Evolutionary conservation across 2,888 invertebrate genomes (phyloP), one percentile per base, ranked within the genome.

Genomic region (Philhelius pedissequus): DNA sequence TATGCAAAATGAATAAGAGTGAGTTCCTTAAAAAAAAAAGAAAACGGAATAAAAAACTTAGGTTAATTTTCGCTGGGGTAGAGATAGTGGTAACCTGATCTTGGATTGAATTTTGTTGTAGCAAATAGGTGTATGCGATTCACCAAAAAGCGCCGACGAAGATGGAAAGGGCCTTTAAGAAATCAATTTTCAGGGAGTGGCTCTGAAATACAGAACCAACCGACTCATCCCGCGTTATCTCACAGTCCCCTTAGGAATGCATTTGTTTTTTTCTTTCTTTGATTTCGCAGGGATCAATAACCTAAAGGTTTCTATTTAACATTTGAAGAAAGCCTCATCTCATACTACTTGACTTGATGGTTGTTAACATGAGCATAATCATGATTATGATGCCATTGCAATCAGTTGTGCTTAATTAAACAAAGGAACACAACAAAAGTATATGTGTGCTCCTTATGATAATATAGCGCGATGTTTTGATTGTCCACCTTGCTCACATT

Each of bases 341-440:
- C 32, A 54, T 48, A 48, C 60, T 43, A 11, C 11, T 60, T n/a
- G 25, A 22, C 20, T n/a, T 40, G 18, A 32, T 45, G 43, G 25
- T 66, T 79, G 66, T 35, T 50, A 58, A 45, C 45, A 77, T 58
- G 62, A 43, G 27, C 60, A 69, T 60, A 25, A 70, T 50, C 27
- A 68, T 43, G 64, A 54, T 75, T 58, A 70, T 79, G 35, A 84
- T 84, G 64, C 27, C 54, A 58, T 80, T 68, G 75, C 75, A 80
- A 80, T 80, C 70, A 84, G 66, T 80, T 80, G 71, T 71, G 75
- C 60, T 84, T 84, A 84, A 84, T 84, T 84, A 84, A 80, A 84
- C 84, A 84, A 80, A 84, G 79, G 80, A 62, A 76, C 75, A 68
- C 9, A 40, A 79, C 75, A 74, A 78, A 75, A 75, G 79, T 84